These are phyloP conservation scores for Atta texana DNA, from an alignment of 1,140 invertebrate genomes.

Conservation along the genomic window DNA sequence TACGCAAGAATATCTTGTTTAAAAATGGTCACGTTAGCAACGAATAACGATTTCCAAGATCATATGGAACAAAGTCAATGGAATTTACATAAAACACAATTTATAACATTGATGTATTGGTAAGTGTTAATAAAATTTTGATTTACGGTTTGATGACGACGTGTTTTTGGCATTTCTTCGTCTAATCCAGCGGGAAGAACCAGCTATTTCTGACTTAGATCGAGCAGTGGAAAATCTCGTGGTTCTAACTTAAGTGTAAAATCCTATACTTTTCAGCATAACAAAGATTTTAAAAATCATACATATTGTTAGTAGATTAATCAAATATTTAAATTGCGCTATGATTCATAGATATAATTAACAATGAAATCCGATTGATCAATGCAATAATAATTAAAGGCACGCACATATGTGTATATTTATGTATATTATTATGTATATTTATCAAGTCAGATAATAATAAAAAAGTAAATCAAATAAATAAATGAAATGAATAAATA, in stretches of 20 bases:
- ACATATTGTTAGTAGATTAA: neutral
- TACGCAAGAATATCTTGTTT: neutral
- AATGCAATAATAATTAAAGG: neutral
- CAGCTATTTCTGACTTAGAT: neutral
- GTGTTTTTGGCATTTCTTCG: neutral
- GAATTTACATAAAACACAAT: neutral
- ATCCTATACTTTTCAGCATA: neutral
- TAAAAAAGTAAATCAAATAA: neutral
- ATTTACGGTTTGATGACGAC: constrained; percentile 5
- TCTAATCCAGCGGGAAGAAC: neutral
- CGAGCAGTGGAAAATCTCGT: constrained; percentile 13
- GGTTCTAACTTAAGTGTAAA: neutral
- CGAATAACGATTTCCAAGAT: neutral
- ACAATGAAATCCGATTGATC: neutral
- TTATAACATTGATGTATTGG: neutral
- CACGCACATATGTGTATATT: neutral
- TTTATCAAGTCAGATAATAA: neutral
- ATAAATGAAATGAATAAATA: neutral
- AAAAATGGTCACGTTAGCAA: neutral
- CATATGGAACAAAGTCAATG: neutral
- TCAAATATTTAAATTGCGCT: neutral
- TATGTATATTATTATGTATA: neutral
- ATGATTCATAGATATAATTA: neutral
- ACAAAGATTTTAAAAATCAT: neutral
- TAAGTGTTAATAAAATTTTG: neutral